Evolutionary conservation across 2,888 invertebrate genomes (phyloP).

Genomic region (Andrena chrysosceles): DNA sequence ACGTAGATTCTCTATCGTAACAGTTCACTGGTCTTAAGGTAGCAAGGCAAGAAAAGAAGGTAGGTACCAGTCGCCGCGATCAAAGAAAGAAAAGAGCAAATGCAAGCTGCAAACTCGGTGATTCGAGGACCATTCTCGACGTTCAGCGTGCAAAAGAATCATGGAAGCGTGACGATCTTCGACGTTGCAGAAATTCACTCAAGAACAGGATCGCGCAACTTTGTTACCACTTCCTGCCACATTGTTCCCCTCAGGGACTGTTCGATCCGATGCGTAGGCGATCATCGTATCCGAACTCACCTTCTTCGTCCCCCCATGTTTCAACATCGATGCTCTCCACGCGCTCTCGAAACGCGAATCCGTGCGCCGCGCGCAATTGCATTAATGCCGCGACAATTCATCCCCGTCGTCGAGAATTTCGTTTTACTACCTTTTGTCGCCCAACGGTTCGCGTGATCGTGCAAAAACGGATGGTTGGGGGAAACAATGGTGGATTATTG

Average conservation of each 20-base stretch:
- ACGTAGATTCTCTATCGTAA: not conserved
- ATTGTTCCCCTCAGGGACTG: not conserved
- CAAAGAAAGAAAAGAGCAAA: not conserved
- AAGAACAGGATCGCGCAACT: not conserved
- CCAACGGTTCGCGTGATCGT: not conserved
- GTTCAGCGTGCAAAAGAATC: not conserved
- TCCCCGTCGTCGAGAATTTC: not conserved
- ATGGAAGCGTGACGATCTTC: not conserved
- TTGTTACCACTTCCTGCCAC: not conserved
- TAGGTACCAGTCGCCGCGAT: not conserved
- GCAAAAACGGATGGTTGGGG: not conserved
- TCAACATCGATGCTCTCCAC: not conserved
- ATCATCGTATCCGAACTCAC: not conserved
- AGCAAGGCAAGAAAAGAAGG: no score
- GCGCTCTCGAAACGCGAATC: not conserved
- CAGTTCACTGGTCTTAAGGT: no score
- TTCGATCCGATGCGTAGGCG: not conserved
- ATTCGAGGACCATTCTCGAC: not conserved
- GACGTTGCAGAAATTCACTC: conserved; percentile 8
- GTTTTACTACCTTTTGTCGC: conserved; percentile 12
- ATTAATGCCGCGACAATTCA: conserved; percentile 6
- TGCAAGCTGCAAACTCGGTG: not conserved
- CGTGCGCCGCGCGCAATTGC: not conserved
- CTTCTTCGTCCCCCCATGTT: not conserved
- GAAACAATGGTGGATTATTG: conserved; percentile 13